Evolutionary conservation across 1,140 invertebrate genomes (phyloP).

Genomic region (Drosophila arawakana): DNA sequence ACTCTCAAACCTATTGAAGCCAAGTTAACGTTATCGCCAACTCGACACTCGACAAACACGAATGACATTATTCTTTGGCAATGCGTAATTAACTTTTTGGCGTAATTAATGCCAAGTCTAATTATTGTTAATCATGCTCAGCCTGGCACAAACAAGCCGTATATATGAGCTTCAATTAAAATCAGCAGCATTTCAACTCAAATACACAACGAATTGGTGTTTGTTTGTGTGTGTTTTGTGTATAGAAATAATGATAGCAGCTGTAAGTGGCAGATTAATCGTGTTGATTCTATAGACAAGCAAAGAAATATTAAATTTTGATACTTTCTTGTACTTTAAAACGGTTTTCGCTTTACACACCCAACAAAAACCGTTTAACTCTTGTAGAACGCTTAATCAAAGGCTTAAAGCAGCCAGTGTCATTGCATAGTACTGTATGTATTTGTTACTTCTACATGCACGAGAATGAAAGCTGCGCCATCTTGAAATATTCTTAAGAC

Average conservation of each 20-base stretch:
- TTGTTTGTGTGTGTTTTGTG: neutral
- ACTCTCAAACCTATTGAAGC: neutral
- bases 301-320: too few species aligned
- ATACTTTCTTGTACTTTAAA: neutral
- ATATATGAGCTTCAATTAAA: slow-evolving; percentile 84
- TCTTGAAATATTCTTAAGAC: slow-evolving; percentile 72
- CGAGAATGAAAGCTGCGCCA: slow-evolving; percentile 48
- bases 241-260: slow-evolving; percentile 8
- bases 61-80: slow-evolving; percentile 57
- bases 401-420: slow-evolving; percentile 21
- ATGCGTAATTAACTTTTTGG: slow-evolving; percentile 84
- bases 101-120: slow-evolving; percentile 84
- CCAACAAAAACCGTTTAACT: too few species aligned
- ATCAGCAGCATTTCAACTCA: slow-evolving; percentile 61
- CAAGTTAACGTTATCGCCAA: slow-evolving; percentile 29
- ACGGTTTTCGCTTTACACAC: too few species aligned
- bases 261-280: slow-evolving; percentile 1
- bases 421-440: slow-evolving; percentile 3
- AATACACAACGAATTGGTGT: slow-evolving; percentile 11
- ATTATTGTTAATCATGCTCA: slow-evolving; percentile 84
- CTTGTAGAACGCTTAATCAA: neutral
- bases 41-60: slow-evolving; percentile 20
- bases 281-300: neutral
- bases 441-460: neutral
- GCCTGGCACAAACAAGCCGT: slow-evolving; percentile 59